A percentile compares a stretch with the other conserved stretches of the same genome.
Conservation (phyloP, 2,888 invertebrate species). For the Sturmia bella region DNA sequence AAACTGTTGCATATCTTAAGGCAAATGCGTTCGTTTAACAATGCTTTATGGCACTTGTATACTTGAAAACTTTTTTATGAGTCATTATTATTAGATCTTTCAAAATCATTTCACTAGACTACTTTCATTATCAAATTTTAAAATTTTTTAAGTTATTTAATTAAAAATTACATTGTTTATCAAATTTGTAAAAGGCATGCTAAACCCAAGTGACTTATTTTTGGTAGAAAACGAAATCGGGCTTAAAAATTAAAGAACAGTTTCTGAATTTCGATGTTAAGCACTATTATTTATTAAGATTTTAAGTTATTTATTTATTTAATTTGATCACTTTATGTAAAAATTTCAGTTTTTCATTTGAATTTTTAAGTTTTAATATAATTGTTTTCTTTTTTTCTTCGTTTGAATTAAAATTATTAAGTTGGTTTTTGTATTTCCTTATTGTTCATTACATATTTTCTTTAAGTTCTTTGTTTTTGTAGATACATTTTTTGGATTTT, state of each 20-base stretch:
- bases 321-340: not conserved
- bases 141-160: not conserved
- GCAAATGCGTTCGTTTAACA: no score
- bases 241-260: not conserved
- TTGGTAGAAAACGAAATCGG: not conserved
- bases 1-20: no score
- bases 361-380: not conserved
- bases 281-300: not conserved
- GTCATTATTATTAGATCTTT: no score
- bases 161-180: not conserved
- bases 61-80: no score
- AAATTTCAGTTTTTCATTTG: not conserved
- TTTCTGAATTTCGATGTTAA: not conserved
- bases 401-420: slow-evolving; percentile 35
- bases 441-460: slow-evolving; percentile 17
- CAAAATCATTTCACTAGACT: no score
- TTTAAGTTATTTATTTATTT: not conserved
- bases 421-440: slow-evolving; percentile 33
- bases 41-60: no score
- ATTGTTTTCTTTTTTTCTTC: not conserved
- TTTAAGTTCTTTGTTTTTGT: slow-evolving; percentile 33
- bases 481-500: slow-evolving; percentile 13
- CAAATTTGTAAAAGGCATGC: not conserved
- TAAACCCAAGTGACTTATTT: slow-evolving; percentile 21
- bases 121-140: not conserved